Evolutionary conservation across 1,140 invertebrate genomes (phyloP), one percentile per base, ranked within the genome.

Genomic region (Triops longicaudatus): DNA sequence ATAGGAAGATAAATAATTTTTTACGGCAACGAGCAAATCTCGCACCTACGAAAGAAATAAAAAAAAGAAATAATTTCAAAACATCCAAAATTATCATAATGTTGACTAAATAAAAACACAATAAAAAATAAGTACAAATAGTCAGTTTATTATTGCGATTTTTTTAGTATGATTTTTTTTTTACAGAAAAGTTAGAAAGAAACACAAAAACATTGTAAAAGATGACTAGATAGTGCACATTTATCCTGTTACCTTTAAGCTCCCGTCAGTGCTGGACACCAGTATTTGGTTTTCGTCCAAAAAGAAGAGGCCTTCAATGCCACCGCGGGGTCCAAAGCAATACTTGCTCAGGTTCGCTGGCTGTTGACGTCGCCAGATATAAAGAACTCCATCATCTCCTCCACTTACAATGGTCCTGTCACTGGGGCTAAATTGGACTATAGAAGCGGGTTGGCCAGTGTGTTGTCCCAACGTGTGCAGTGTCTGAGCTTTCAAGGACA

Each of bases 201-300:
- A n/a, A n/a, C n/a, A n/a, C n/a, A n/a, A n/a, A n/a, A n/a, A n/a
- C n/a, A n/a, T n/a, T n/a, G n/a, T n/a, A n/a, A n/a, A n/a, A 37
- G 31, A 4, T 37, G 31, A 37, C 2, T 37, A 37, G 2, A 37
- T 37, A 63, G 50, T 63, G 6, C 22, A 22, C 50, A 1, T 22
- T 63, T 22, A 22, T 63, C 22, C 17, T 17, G 14, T 22, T 27
- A 77, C 31, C 41, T 42, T 73, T 7, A 77, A 17, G 43, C 76
- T 77, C 12, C 76, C 76, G 72, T 77, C 76, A 6, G 76, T 73
- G 73, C 76, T 73, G n/a, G 63, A 77, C 14, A 77, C 41, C 27
- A 77, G 63, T 4, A 77, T 27, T 14, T 37, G 11, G 2, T 26
- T 42, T 26, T 77, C 76, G 1, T 73, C 72, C 31, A 26, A 17